Evolutionary conservation across 2,797 vertebrate species (phyloP), one percentile per base, ranked within the genome.

Genomic region (Sebastes wilsoni): DNA sequence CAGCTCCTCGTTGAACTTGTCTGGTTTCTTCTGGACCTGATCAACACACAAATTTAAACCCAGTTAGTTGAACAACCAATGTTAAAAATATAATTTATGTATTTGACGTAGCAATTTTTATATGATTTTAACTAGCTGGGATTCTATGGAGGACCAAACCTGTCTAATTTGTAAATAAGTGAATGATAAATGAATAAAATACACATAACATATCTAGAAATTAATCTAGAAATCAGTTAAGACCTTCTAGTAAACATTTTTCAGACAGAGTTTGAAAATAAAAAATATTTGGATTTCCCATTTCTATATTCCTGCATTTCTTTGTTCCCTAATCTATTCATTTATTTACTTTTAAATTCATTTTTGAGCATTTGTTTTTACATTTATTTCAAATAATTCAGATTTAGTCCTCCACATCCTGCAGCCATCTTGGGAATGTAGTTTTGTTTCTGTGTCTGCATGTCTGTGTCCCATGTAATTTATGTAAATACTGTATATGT

Each of bases 11-110:
- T 96, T 97, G 81, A 98, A 95, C 96, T 97, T 99, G 84, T 99
- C 97, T 1, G 97, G 84, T 93, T 98, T 99, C 90, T 99, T 99
- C 95, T 99, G 99, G 79, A 99, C 99, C 99, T 99, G 94, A 58
- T 85, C 72, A 80, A 73, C 11, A 70, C 49, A 1, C 6, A 0
- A 3, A 4, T 30, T 55, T 66, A 4, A 60, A 60, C 25, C 11
- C 52, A 38, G 16, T 83, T n/a, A 76, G 9, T 25, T 52, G 1
- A 25, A 67, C 18, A 32, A 73, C 4, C 34, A 2, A 8, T 54
- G 13, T 23, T 12, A 30, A 28, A 58, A 20, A 27, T 3, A 28
- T 10, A 1, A 13, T n/a, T 5, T 6, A 66, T 38, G 8, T 20
- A 32, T 0, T n/a, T 36, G 3, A 27, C 20, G 14, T 6, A 2